Base-by-base conservation (phyloP, 1,140 invertebrate species). In the Drosophila mojavensis region DNA sequence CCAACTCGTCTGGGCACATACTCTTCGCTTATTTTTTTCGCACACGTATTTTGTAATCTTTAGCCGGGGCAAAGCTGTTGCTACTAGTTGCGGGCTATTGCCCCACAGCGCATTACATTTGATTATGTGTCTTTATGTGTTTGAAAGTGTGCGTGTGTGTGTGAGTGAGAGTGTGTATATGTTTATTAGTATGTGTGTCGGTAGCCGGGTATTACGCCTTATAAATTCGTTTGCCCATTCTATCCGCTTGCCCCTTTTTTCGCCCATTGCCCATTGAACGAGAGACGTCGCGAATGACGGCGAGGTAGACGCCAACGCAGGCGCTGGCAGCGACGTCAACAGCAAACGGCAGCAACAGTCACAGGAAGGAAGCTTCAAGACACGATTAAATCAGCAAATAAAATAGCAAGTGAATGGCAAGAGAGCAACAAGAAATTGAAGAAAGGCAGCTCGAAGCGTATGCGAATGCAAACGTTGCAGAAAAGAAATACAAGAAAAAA, bases 371-470 rank as follows among this genome's bases (percentile, higher is more conserved):
- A 86, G 83, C 83, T 83, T 88, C 83, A 86, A 86, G 83, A 86
- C 84, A 75, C 83, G 83, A 86, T 86, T 86, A 86, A 86, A 86
- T 86, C 83, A 74, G 83, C 83, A 83, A 86, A 86, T 88, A 86
- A 86, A 86, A 86, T 75, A 88, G 84, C 83, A 89, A 85, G 48
- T 72, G 66, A 66, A 70, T 58, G 74, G 59, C 73, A 64, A 71
- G 59, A 65, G 67, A 74, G 69, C 69, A 73, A 62, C 74, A 67
- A 76, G 69, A 75, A 75, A 75, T 75, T 71, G 72, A 75, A 70
- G 59, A 67, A 71, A 70, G 59, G 72, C 67, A 75, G 48, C 60
- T 70, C 45, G 74, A 62, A 77, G 47, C 43, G 50, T 58, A 68
- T 55, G 54, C 56, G 72, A 75, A 75, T 72, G 77, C 68, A 76